Evolutionary conservation across 2,113 vertebrate species (phyloP).

Genomic region (Vombatus ursinus): DNA sequence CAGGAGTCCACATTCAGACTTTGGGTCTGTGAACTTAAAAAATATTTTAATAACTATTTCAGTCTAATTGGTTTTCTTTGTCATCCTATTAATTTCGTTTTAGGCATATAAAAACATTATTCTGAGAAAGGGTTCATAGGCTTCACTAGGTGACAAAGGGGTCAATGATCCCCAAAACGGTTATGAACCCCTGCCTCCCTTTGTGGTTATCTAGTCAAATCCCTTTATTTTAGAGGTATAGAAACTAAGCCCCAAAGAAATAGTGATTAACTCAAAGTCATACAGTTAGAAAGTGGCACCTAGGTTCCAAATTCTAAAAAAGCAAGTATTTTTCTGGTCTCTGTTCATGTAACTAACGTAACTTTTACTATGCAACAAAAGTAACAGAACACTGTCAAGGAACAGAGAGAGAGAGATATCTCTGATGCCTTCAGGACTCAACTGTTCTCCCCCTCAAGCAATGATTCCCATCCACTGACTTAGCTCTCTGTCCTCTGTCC

Average conservation of each 20-base stretch:
- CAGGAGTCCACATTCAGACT: background rate
- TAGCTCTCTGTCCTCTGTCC: background rate
- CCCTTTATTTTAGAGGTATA: too few relatives aligned
- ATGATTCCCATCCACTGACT: background rate
- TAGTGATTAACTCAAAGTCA: background rate
- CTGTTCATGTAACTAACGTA: too few relatives aligned
- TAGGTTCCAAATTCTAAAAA: background rate
- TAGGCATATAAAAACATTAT: background rate
- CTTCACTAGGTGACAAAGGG: background rate
- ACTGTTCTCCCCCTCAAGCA: background rate
- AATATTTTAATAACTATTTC: background rate
- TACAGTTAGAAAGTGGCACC: background rate
- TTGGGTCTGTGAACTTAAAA: background rate
- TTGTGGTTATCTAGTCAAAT: background rate
- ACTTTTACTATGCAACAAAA: background rate
- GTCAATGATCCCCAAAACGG: background rate
- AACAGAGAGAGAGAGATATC: background rate
- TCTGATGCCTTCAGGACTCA: background rate
- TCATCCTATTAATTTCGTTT: background rate
- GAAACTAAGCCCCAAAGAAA: background rate
- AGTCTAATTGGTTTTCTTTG: background rate
- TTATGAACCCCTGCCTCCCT: background rate
- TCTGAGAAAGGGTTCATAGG: too few relatives aligned
- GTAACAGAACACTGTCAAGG: background rate
- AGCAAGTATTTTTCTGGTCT: background rate